A percentile compares a stretch with the other conserved stretches of the same genome.
phyloP scores from a whole-genome alignment of 2,113 vertebrate species.

The Merops nubicus region DNA sequence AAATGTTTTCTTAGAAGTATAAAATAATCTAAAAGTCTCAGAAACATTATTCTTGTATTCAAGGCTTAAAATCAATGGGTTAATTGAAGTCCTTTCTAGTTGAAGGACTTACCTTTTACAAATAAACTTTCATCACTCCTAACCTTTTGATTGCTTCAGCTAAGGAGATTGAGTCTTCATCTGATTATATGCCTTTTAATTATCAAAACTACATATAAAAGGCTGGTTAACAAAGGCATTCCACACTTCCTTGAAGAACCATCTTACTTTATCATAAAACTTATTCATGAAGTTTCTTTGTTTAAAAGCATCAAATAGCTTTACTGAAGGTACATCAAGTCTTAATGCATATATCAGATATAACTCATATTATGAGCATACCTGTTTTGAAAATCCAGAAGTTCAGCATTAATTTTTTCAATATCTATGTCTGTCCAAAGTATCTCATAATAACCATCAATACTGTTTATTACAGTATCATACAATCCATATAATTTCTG shows the following conservation, averaged over 20 bases:
- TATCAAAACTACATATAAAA: neutral
- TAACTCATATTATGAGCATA: neutral
- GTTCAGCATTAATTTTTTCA: constrained; percentile 80
- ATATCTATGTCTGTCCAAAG: constrained; percentile 81
- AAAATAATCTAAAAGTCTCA: neutral
- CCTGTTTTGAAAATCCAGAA: constrained; percentile 79
- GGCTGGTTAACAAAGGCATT: neutral
- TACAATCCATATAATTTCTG: constrained; percentile 83
- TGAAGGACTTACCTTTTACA: neutral
- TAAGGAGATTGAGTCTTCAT: accelerated
- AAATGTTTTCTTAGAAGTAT: neutral
- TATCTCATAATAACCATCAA: constrained; percentile 79
- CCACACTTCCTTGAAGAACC: neutral
- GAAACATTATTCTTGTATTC: neutral
- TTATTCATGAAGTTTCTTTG: neutral
- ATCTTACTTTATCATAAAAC: neutral
- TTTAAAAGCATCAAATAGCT: neutral
- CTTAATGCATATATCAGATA: neutral
- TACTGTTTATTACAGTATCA: constrained; percentile 76
- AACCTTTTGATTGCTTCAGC: neutral
- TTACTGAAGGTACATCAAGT: neutral
- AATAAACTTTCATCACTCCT: neutral
- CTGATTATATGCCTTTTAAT: accelerated
- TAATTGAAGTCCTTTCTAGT: neutral
- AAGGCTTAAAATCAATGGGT: neutral